These are phyloP conservation scores for Crematogaster levior DNA, from an alignment of 2,888 invertebrate genomes.

Conservation along the genomic window DNA sequence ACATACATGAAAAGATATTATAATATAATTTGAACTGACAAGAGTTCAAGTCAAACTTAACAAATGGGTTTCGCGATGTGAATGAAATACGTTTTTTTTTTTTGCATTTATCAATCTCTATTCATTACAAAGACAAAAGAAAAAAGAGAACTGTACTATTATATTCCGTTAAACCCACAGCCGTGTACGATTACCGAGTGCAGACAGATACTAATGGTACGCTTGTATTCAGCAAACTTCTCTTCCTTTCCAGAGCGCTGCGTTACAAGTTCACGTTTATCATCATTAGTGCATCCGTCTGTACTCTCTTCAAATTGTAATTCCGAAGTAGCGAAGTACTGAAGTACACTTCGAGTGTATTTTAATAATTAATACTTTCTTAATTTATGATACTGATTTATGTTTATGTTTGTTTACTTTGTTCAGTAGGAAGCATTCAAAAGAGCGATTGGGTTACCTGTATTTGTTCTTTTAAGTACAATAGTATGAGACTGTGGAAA, in stretches of 20 bases:
- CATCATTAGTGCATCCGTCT: not conserved
- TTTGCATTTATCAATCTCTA: slow-evolving; percentile 36
- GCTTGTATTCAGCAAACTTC: not conserved
- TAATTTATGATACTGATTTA: slow-evolving; percentile 23
- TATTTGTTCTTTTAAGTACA: slow-evolving; percentile 20
- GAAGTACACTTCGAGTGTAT: not conserved
- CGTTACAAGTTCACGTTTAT: not conserved
- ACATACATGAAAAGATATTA: slow-evolving; percentile 42
- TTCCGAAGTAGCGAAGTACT: not conserved
- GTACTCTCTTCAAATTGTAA: slow-evolving; percentile 14
- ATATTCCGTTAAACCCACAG: slow-evolving; percentile 39
- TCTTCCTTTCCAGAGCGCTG: not conserved
- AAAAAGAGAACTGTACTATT: slow-evolving; percentile 20
- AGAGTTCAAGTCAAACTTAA: slow-evolving; percentile 40
- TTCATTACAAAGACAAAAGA: slow-evolving; percentile 1
- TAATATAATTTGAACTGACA: slow-evolving; percentile 38
- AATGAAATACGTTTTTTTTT: slow-evolving; percentile 31
- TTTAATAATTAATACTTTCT: slow-evolving; percentile 30
- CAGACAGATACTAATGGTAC: not conserved
- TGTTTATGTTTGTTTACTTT: slow-evolving; percentile 1
- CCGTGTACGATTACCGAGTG: not conserved
- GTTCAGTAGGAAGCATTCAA: not conserved
- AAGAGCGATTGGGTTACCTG: slow-evolving; percentile 7
- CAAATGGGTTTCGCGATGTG: slow-evolving; percentile 13
- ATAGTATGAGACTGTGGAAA: slow-evolving; percentile 24